These are phyloP conservation scores for Tenthredo mesomela DNA, from an alignment of 2,888 invertebrate genomes.

Conservation along the genomic window DNA sequence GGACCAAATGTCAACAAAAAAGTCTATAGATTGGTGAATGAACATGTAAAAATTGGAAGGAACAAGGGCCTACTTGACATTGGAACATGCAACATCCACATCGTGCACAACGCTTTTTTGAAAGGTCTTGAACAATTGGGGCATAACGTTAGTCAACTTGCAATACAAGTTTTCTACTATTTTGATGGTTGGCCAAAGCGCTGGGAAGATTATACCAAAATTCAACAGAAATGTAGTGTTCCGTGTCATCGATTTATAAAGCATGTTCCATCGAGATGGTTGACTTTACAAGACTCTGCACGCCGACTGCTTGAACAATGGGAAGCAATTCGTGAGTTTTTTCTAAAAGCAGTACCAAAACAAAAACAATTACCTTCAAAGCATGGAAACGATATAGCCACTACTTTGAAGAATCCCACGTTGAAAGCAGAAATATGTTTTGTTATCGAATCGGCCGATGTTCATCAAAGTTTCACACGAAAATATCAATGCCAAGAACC, in stretches of 20 bases:
- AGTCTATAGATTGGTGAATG: slow-evolving; percentile 32
- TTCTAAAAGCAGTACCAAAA: slow-evolving; percentile 53
- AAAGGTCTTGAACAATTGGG: slow-evolving; percentile 42
- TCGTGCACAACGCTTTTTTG: slow-evolving; percentile 33
- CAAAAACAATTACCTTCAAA: slow-evolving; percentile 26
- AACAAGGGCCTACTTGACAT: slow-evolving; percentile 11
- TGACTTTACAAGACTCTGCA: slow-evolving; percentile 51
- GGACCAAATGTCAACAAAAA: slow-evolving; percentile 28
- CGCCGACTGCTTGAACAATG: slow-evolving; percentile 54
- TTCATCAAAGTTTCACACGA: slow-evolving; percentile 33
- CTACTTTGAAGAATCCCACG: slow-evolving; percentile 22
- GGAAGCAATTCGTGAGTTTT: slow-evolving; percentile 54
- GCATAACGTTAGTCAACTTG: slow-evolving; percentile 34
- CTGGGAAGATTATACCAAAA: slow-evolving; percentile 53
- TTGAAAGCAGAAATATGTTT: slow-evolving; percentile 38
- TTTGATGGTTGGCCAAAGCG: slow-evolving; percentile 54
- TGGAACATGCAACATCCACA: slow-evolving; percentile 37
- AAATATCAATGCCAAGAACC: slow-evolving; percentile 30
- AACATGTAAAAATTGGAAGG: slow-evolving; percentile 4
- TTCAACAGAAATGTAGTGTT: slow-evolving; percentile 52
- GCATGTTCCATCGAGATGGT: slow-evolving; percentile 55
- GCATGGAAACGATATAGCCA: slow-evolving; percentile 22
- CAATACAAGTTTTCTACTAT: slow-evolving; percentile 52
- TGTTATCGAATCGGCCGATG: slow-evolving; percentile 15
- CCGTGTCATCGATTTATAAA: slow-evolving; percentile 55